Conservation (phyloP, 1,140 invertebrate genomes). For the Aphaenogaster ashmeadi region DNA sequence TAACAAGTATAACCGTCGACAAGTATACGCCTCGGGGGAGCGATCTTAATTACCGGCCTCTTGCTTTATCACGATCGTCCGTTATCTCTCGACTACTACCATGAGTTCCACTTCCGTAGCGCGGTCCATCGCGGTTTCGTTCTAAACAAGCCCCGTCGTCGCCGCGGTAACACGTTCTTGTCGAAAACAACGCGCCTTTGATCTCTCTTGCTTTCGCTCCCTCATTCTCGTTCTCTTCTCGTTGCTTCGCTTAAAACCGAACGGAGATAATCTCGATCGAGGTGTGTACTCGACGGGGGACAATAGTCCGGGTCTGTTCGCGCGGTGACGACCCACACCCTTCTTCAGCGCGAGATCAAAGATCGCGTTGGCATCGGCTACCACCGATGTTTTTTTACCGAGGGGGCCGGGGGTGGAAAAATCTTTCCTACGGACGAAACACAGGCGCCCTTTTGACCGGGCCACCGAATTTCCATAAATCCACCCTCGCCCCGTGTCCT, state of each 20-base stretch:
- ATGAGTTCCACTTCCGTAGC: neutral
- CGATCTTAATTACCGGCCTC: constrained; percentile 61
- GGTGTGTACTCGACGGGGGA: constrained; percentile 57
- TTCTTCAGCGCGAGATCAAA: constrained; percentile 68
- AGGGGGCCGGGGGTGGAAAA: neutral
- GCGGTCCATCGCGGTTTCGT: neutral
- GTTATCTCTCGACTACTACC: constrained; percentile 20
- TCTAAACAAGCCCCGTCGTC: constrained; percentile 23
- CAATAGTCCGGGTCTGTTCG: constrained; percentile 63
- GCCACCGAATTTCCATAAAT: constrained; percentile 75
- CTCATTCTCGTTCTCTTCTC: neutral
- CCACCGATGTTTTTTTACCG: constrained; percentile 56
- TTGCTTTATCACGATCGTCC: constrained; percentile 59
- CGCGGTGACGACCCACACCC: constrained; percentile 50
- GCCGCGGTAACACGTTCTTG: constrained; percentile 7
- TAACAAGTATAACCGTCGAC: constrained; percentile 47
- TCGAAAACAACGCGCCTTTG: constrained; percentile 67
- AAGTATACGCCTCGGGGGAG: constrained; percentile 52
- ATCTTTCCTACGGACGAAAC: constrained; percentile 54
- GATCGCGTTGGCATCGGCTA: constrained; percentile 52
- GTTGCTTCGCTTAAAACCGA: constrained; percentile 47
- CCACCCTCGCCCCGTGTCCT: constrained; percentile 34
- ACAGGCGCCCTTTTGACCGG: constrained; percentile 47
- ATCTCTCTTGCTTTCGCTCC: constrained; percentile 18
- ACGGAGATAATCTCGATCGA: constrained; percentile 67